Percentiles rank a stretch among this genome's conserved stretches.
These are phyloP conservation scores for Frieseomelitta varia DNA, from an alignment of 1,140 invertebrate genomes.

Conservation along the genomic window DNA sequence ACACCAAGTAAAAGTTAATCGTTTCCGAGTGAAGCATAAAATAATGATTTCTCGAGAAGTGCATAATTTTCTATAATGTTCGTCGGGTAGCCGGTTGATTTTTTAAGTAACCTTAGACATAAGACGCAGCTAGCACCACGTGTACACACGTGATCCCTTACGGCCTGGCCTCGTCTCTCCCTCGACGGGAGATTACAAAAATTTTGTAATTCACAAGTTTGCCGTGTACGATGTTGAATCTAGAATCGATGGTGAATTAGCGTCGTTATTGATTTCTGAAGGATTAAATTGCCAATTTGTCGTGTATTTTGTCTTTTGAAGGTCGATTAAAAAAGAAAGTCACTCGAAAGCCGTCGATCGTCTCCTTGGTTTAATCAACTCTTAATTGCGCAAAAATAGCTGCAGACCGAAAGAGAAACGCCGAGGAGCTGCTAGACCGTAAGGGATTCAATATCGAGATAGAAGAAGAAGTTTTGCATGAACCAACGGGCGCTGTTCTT, in stretches of 20 bases:
- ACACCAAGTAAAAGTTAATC: conserved; percentile 7
- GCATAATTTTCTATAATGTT: conserved; percentile 20
- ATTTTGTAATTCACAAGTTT: no score
- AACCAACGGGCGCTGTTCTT: conserved; percentile 43
- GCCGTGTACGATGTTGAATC: no score
- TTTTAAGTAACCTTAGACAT: conserved; percentile 15
- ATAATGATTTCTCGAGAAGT: neutral
- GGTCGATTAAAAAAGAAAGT: neutral
- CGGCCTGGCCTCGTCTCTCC: neutral
- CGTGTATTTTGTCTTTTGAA: neutral
- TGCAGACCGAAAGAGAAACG: neutral
- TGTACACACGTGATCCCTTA: neutral
- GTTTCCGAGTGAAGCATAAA: neutral
- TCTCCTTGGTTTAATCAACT: neutral
- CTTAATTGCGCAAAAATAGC: no score
- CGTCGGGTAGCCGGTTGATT: neutral
- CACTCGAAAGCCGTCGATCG: no score
- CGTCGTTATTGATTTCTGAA: neutral
- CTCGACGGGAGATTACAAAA: no score
- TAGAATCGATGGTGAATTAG: no score
- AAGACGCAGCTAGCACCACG: neutral
- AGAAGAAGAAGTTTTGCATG: conserved; percentile 49
- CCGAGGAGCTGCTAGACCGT: neutral
- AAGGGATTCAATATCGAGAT: neutral
- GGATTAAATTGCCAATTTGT: no score